Conservation (phyloP, 2,113 vertebrate genomes). For the Panthera leo region DNA sequence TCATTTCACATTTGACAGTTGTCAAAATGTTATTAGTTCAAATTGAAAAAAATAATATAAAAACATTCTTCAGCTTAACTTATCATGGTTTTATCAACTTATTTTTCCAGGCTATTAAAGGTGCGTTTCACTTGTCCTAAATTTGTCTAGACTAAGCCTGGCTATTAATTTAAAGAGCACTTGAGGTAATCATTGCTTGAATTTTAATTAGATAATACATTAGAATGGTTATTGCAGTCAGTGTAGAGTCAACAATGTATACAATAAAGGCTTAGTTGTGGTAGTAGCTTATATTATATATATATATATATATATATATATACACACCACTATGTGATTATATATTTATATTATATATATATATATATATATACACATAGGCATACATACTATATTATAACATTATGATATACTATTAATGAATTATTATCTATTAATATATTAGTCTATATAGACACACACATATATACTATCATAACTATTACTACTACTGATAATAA, state of each 20-base stretch:
- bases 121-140: background rate
- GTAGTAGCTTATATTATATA: background rate
- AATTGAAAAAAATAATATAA: background rate
- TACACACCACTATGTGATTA: background rate
- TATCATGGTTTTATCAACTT: background rate
- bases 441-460: background rate
- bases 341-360: background rate
- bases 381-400: background rate
- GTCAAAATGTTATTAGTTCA: background rate
- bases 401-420: background rate
- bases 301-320: background rate
- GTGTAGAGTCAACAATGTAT: background rate
- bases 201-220: background rate
- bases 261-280: background rate
- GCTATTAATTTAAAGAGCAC: background rate
- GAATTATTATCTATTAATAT: background rate
- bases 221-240: background rate
- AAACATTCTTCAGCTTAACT: background rate
- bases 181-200: background rate
- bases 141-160: background rate
- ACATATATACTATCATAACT: background rate
- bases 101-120: background rate
- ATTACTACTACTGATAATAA: background rate
- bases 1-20: background rate
- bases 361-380: background rate